A percentile compares a stretch with the other conserved stretches of the same genome.
phyloP scores from a whole-genome alignment of 2,113 vertebrate genomes.

The Entelurus aequoreus region DNA sequence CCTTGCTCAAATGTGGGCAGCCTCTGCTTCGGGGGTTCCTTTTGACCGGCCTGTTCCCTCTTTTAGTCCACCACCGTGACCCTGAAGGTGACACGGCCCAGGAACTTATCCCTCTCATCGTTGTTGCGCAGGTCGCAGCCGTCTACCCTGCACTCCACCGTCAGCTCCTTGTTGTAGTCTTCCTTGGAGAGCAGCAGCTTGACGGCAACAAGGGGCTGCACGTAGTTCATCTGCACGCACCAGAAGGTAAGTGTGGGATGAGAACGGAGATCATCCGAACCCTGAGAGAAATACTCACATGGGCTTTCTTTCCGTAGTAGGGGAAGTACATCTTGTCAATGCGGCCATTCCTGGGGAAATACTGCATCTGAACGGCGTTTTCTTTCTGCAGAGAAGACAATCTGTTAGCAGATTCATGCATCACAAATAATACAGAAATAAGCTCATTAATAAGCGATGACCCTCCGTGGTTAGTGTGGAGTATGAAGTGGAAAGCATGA shows the following conservation, averaged over 20 bases:
- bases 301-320: conserved; percentile 90
- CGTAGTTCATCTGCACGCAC: conserved; percentile 76
- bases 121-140: conserved; percentile 83
- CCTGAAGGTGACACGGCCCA: conserved; percentile 89
- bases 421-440: background rate
- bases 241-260: too few relatives aligned
- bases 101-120: conserved; percentile 92
- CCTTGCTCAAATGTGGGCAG: conserved; percentile 39
- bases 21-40: conserved; percentile 33
- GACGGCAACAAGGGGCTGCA: conserved; percentile 91
- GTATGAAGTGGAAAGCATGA: conserved; percentile 20
- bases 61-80: conserved; percentile 78
- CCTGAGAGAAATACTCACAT: conserved; percentile 77
- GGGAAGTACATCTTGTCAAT: conserved; percentile 95
- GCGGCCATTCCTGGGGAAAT: conserved; percentile 76
- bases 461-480: conserved; percentile 16
- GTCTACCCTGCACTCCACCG: conserved; percentile 85
- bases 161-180: conserved; percentile 76
- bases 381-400: conserved; percentile 69
- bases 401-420: background rate
- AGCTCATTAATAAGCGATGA: conserved; percentile 12
- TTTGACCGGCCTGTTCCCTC: conserved; percentile 11
- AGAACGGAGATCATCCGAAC: background rate
- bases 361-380: conserved; percentile 62
- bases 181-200: conserved; percentile 76